Evolutionary conservation across 1,140 invertebrate genomes (phyloP), one percentile per base, ranked within the genome.

Genomic region (Drosophila kanapiae): DNA sequence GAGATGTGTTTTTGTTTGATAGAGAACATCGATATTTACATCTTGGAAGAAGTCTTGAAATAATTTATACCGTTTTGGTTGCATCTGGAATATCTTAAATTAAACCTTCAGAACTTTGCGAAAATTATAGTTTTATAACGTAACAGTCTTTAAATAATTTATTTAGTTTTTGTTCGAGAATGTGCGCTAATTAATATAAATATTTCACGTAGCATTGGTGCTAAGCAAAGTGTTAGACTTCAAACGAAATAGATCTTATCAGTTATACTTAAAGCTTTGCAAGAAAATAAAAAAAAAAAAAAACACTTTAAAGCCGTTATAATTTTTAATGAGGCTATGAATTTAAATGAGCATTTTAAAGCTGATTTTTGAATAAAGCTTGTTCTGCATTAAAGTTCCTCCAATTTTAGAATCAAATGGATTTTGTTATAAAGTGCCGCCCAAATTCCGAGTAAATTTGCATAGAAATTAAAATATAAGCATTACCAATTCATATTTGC

Each of bases 321-420:
- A 53, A 33, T 53, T 53, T 53, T 10, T 53, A 13, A 53, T 35
- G 31, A 53, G 8, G n/a, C 48, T n/a, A 51, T 51, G 48, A 31
- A 18, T 35, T 53, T 35, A 18, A 53, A 53, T 35, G 16, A 16
- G n/a, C 33, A 1, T 49, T 33, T 16, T 51, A 51, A 33, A 51
- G 9, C 5, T 11, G n/a, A 31, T 33, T 51, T 51, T 33, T 35
- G 10, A 53, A 53, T 33, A 13, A 53, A 35, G 33, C 49, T 53
- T 35, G 49, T 53, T 53, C 31, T 35, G 31, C 31, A 35, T 35
- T 11, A 16, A 13, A 51, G 49, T 51, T 51, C 10, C 29, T 14
- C 6, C n/a, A 16, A 18, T 35, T 11, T 35, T 13, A 53, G n/a
- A 53, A 53, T 35, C 10, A 33, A 53, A 35, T 53, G 18, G n/a